Conservation (phyloP, 2,888 invertebrate species). For the Scaptomyza flava region DNA sequence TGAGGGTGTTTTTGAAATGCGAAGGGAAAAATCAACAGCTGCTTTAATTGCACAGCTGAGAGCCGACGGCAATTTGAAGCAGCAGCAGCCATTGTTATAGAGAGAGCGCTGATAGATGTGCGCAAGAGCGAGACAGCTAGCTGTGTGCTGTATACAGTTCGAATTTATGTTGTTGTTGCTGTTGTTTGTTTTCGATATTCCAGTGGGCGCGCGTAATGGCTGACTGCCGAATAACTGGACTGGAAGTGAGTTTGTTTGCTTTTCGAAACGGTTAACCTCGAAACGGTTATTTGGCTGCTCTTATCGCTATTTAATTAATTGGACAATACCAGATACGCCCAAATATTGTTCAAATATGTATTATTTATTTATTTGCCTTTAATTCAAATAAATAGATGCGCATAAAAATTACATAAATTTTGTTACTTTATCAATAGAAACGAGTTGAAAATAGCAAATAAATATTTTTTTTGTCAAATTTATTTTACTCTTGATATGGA, state of each 20-base stretch:
- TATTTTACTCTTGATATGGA: conserved; percentile 20
- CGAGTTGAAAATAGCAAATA: conserved; percentile 28
- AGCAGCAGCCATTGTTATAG: conserved; percentile 72
- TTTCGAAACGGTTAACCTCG: conserved; percentile 67
- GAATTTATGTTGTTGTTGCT: conserved; percentile 32
- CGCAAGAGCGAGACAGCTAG: conserved; percentile 52
- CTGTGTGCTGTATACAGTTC: conserved; percentile 34
- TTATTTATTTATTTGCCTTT: conserved; percentile 37
- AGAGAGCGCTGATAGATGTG: conserved; percentile 6
- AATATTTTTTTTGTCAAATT: too few species aligned
- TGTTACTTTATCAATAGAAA: conserved; percentile 44
- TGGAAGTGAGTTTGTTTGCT: conserved; percentile 42
- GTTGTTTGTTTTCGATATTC: conserved; percentile 49
- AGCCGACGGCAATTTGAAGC: conserved; percentile 55
- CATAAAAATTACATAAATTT: conserved; percentile 71
- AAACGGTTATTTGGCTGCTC: conserved; percentile 49
- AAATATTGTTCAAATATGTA: conserved; percentile 33
- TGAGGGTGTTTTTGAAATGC: neutral
- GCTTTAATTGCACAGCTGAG: conserved; percentile 54
- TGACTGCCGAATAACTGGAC: conserved; percentile 49
- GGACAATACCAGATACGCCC: conserved; percentile 31
- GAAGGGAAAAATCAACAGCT: conserved; percentile 77
- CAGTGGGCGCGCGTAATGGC: conserved; percentile 65
- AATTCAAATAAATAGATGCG: conserved; percentile 54
- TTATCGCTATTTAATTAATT: conserved; percentile 63